phyloP scores from a whole-genome alignment of 2,797 vertebrate species.

The Myotis planiceps region DNA sequence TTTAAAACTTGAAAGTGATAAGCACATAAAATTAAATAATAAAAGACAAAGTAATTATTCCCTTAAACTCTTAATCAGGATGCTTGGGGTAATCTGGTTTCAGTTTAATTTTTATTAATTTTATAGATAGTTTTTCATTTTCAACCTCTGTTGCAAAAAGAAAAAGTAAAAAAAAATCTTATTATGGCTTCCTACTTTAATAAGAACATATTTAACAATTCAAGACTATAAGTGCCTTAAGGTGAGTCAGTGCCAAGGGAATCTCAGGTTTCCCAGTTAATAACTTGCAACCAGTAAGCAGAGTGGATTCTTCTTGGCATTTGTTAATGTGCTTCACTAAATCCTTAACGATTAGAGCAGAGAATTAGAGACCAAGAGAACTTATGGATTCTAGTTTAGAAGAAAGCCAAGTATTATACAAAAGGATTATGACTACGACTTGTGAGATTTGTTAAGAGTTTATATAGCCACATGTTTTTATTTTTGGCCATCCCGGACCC shows the following conservation, averaged over 20 bases:
- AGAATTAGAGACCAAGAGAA: background rate
- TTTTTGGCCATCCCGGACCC: background rate
- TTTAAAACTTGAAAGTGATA: slow-evolving; percentile 34
- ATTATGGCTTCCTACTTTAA: background rate
- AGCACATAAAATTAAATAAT: background rate
- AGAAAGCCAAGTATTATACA: slow-evolving; percentile 8
- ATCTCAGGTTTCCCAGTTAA: slow-evolving; percentile 8
- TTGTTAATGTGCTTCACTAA: slow-evolving; percentile 1
- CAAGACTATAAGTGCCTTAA: slow-evolving; percentile 1
- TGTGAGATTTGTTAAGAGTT: background rate
- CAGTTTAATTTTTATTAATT: slow-evolving; percentile 42
- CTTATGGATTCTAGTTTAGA: slow-evolving; percentile 11
- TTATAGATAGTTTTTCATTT: slow-evolving; percentile 14
- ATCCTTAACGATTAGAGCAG: background rate
- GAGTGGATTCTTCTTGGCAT: background rate
- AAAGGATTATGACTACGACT: slow-evolving; percentile 18
- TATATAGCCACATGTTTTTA: background rate
- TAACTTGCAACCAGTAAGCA: background rate
- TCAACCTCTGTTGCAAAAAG: background rate
- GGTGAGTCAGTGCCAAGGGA: background rate
- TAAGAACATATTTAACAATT: background rate
- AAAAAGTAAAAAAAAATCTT: background rate
- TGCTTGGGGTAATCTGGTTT: slow-evolving; percentile 36
- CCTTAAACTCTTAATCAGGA: background rate
- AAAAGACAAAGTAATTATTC: slow-evolving; percentile 20